Evolutionary conservation across 1,140 invertebrate species (phyloP), one percentile per base, ranked within the genome.

Genomic region (Lordiphosa mommai): DNA sequence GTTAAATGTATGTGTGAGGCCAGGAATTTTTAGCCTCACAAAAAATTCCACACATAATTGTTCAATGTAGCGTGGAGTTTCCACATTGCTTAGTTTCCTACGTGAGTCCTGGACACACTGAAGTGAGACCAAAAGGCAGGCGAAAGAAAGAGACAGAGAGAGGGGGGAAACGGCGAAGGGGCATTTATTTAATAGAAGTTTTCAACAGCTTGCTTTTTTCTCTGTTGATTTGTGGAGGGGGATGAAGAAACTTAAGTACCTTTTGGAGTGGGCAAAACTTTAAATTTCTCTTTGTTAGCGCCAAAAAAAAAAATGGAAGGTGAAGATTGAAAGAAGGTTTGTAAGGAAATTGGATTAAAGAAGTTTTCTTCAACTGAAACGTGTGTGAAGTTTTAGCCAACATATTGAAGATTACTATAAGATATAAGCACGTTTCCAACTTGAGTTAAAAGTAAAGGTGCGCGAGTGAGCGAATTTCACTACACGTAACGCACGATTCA

Each of bases 141-240:
- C 4, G 23, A 27, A 6, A 27, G 23, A 27, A 6, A 7, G 6
- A 1, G 23, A 7, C 1, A 1, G 23, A 7, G 1, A 1, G 23
- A 2, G 23, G 23, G 23, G 23, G 23, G 0, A 27, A 27, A 27
- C 23, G 23, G 23, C 23, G 23, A 27, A 27, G 36, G 56, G 63
- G 72, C 77, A 84, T 82, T 82, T 84, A 84, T 77, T 82, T 77
- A 82, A 84, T 77, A 82, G 72, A 65, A 84, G 57, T 76, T 82
- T 82, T 71, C 71, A 67, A 57, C 57, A 51, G 57, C 65, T 57
- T 69, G 37, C 7, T 17, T 34, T 36, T 50, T 12, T 50, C 17
- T 57, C 46, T 59, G 40, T 40, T 53, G 56, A 64, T 55, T 60
- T 74, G 72, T 63, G 49, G 61, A 57, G 51, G 72, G 47, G 57